Evolutionary conservation across 2,888 invertebrate species (phyloP), one percentile per base, ranked within the genome.

Genomic region (Stomorhina lunata): DNA sequence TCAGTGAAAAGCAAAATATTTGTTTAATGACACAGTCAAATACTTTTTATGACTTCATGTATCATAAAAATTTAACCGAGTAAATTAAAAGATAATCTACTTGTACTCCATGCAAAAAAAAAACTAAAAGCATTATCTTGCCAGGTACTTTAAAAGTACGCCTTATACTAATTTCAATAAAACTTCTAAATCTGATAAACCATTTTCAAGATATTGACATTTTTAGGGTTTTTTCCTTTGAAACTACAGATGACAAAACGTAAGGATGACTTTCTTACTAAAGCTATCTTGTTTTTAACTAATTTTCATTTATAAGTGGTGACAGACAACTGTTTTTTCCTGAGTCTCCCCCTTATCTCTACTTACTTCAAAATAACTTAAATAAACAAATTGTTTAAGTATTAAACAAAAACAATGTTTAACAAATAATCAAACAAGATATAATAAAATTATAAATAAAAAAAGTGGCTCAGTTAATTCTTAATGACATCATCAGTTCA

Each of bases 401-500:
- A 32, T 32, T 17, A 43, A 43, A 43, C 15, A 17, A 27, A 29
- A 55, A 55, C 29, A 55, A 59, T 20, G 3, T 10, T 22, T 48
- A 17, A 45, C 32, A 65, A 55, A 20, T n/a, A 55, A 50, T 25
- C 34, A 66, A 27, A 53, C 17, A 53, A 29, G 15, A 55, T 50
- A 40, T 40, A 59, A 34, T 45, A 59, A 55, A 6, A 45, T 4
- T 15, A 4, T 40, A 55, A 15, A 27, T 6, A 34, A 25, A 45
- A 48, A 72, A 55, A 57, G 37, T 25, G 37, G n/a, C 15, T 79
- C 48, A 50, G 22, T 65, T 45, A 65, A 65, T 17, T 57, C 25
- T 65, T 17, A 63, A 78, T 79, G 79, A 79, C 79, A 79, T 79
- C 79, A 79, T 66, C 72, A 66, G 15, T 48, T 55, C 12, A 48